Percentiles rank a stretch among this genome's conserved stretches.
phyloP scores from a whole-genome alignment of 2,113 vertebrate genomes.

The Grus americana region DNA sequence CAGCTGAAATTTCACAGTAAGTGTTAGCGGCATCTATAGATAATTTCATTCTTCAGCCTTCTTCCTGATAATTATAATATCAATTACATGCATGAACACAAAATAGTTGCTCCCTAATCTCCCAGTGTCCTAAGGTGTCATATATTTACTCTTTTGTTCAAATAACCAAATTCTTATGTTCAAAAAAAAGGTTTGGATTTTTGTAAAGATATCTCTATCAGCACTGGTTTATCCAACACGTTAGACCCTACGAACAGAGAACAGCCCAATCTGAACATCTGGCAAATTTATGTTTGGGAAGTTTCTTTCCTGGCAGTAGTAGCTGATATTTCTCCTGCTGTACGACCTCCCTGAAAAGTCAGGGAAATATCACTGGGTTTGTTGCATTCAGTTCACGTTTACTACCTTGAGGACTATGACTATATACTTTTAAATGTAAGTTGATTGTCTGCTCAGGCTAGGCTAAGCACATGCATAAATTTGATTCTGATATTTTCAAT shows the following conservation, averaged over 20 bases:
- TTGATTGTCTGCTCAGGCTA: background rate
- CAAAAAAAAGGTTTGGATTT: background rate
- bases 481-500: background rate
- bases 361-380: background rate
- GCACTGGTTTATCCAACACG: background rate
- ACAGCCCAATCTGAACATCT: background rate
- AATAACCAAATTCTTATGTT: background rate
- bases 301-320: background rate
- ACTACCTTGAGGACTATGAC: background rate
- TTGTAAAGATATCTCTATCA: background rate
- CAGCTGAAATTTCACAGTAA: background rate
- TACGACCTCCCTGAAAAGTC: background rate
- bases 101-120: background rate
- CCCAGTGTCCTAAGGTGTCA: background rate
- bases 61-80: background rate
- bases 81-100: background rate
- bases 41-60: background rate
- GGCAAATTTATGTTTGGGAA: background rate
- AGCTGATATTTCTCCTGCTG: background rate
- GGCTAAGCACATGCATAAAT: background rate
- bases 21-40: background rate
- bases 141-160: background rate
- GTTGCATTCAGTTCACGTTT: background rate
- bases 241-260: background rate
- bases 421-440: background rate